phyloP scores from a whole-genome alignment of 2,888 invertebrate species.

The Zeuzera pyrina region DNA sequence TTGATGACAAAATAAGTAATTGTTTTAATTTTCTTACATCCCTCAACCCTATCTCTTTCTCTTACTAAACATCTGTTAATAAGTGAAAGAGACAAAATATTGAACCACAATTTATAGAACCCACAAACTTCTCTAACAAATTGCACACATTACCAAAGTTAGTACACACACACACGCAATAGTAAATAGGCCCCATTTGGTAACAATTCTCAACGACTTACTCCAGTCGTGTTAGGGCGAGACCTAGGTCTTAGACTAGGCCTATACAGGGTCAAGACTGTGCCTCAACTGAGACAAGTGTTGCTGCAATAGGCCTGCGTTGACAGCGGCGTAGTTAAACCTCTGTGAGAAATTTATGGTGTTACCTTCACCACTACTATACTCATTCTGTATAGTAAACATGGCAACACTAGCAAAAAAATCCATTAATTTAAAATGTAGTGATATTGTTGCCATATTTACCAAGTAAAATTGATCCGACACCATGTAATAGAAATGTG shows the following conservation, averaged over 20 bases:
- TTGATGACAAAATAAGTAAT: too few relatives aligned
- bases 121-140: too few relatives aligned
- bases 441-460: conserved; percentile 30
- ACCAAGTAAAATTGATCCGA: conserved; percentile 23
- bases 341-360: conserved; percentile 58
- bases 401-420: conserved; percentile 33
- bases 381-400: conserved; percentile 21
- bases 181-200: conserved; percentile 39
- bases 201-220: conserved; percentile 45
- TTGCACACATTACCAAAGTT: conserved; percentile 7
- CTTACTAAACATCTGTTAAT: too few relatives aligned
- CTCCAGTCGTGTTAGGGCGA: conserved; percentile 37
- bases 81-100: too few relatives aligned
- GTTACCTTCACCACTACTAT: conserved; percentile 63
- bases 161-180: conserved; percentile 35
- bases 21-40: too few relatives aligned
- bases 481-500: conserved; percentile 32
- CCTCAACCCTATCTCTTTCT: too few relatives aligned
- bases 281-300: conserved; percentile 65
- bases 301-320: conserved; percentile 68
- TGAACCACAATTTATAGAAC: too few relatives aligned
- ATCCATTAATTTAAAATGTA: neutral
- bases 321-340: conserved; percentile 72
- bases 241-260: conserved; percentile 19
- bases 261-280: conserved; percentile 48